These are phyloP conservation scores for Peromyscus maniculatus DNA, from an alignment of 2,113 vertebrate genomes.

Conservation along the genomic window DNA sequence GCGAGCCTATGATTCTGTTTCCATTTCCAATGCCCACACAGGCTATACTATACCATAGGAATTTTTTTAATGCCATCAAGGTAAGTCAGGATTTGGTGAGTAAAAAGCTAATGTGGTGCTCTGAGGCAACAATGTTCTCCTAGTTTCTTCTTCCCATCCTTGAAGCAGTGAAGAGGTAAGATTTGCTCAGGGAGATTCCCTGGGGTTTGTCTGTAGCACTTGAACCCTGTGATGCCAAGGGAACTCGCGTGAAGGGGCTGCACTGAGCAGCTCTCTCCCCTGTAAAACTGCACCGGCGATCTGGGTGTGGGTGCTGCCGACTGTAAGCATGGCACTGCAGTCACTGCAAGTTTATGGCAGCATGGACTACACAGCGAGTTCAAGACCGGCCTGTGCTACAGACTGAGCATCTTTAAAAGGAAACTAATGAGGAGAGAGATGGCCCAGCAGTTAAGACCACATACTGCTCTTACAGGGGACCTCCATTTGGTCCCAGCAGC, in stretches of 20 bases:
- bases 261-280: neutral
- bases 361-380: neutral
- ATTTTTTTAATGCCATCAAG: neutral
- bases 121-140: neutral
- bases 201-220: neutral
- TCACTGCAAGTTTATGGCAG: neutral
- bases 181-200: neutral
- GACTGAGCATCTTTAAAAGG: neutral
- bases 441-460: neutral
- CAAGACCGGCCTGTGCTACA: neutral
- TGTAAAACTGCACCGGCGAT: too few relatives aligned
- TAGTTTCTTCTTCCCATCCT: neutral
- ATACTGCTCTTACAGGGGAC: neutral
- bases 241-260: neutral
- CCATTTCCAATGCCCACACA: neutral
- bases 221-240: neutral
- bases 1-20: neutral
- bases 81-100: neutral
- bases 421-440: neutral
- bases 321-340: neutral
- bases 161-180: neutral
- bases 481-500: neutral
- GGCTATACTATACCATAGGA: neutral
- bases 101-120: neutral
- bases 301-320: too few relatives aligned